These are phyloP conservation scores for Hydropsyche tenuis DNA, from an alignment of 1,140 invertebrate species.

Conservation along the genomic window DNA sequence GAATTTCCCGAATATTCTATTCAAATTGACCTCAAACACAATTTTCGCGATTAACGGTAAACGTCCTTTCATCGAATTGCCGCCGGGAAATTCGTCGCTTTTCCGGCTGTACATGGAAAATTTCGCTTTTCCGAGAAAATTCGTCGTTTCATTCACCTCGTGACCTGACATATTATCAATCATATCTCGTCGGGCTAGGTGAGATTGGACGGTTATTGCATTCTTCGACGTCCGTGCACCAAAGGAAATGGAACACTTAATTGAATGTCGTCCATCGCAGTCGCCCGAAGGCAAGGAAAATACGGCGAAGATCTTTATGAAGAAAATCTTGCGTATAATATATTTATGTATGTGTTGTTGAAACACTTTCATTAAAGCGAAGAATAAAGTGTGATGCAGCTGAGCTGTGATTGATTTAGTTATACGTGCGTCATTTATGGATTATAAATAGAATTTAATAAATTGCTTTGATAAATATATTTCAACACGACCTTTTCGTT, in stretches of 20 bases:
- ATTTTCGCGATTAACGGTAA: not conserved
- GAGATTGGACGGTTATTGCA: constrained; percentile 25
- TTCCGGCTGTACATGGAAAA: too few species aligned
- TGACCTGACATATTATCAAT: constrained; percentile 24
- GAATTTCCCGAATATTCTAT: too few species aligned
- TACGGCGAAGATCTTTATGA: too few species aligned
- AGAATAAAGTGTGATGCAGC: too few species aligned
- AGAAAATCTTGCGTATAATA: not conserved
- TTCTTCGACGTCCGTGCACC: not conserved
- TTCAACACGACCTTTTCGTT: too few species aligned
- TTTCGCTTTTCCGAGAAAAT: too few species aligned
- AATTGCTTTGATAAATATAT: too few species aligned
- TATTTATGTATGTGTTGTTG: not conserved
- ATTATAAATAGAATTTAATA: too few species aligned
- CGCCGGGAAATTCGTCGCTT: too few species aligned
- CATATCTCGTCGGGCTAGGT: not conserved
- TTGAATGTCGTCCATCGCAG: constrained; percentile 17
- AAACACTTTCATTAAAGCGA: not conserved
- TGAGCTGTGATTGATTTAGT: too few species aligned
- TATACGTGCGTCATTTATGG: too few species aligned
- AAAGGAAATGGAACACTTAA: constrained; percentile 30
- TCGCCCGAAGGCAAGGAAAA: too few species aligned
- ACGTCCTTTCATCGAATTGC: not conserved
- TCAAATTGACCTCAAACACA: not conserved
- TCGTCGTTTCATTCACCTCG: not conserved